Conservation (phyloP, 2,797 vertebrate genomes). For the Urocyon cinereoargenteus region DNA sequence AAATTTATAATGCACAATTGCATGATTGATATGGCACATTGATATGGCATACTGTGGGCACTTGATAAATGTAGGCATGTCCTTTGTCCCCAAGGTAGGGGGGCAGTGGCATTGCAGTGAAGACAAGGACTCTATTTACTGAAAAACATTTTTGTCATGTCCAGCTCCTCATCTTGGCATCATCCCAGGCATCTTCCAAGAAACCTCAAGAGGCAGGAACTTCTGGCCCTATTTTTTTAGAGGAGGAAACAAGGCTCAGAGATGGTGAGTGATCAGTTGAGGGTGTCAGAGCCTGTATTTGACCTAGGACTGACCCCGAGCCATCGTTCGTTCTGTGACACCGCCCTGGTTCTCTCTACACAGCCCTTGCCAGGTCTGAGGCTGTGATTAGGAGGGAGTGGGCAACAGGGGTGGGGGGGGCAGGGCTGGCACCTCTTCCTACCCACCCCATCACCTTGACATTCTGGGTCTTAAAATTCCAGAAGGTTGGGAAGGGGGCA, state of each 20-base stretch:
- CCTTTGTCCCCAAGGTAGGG: background rate
- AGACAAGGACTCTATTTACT: background rate
- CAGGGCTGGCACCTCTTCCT: background rate
- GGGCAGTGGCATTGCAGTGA: background rate
- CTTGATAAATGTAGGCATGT: background rate
- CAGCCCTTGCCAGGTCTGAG: background rate
- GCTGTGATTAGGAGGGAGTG: background rate
- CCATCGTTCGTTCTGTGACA: background rate
- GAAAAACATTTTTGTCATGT: background rate
- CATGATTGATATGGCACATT: fast-evolving
- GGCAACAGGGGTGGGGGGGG: fast-evolving
- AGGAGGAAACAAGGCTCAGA: background rate
- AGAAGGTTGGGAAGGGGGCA: background rate
- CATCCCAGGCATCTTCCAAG: background rate
- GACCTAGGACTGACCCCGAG: background rate
- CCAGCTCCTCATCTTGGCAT: background rate
- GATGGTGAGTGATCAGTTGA: background rate
- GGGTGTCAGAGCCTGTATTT: background rate
- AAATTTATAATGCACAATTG: fast-evolving
- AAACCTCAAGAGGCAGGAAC: background rate
- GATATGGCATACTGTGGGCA: fast-evolving
- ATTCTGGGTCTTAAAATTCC: conserved; percentile 49
- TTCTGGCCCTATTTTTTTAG: background rate
- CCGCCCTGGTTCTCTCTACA: background rate
- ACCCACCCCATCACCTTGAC: background rate